Evolutionary conservation across 2,797 vertebrate genomes (phyloP).

Genomic region (Apogon talboti): DNA sequence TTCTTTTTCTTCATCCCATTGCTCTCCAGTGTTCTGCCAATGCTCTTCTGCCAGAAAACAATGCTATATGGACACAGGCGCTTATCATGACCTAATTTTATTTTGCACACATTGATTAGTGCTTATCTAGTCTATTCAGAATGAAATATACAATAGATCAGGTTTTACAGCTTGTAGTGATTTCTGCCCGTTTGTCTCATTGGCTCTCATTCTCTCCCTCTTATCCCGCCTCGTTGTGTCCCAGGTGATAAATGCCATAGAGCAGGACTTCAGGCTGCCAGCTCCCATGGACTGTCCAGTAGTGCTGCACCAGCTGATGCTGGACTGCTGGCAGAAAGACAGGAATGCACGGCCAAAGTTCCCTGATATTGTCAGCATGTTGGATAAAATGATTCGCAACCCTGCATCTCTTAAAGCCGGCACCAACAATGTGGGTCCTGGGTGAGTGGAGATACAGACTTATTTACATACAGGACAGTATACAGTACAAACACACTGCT

Average conservation of each 20-base stretch:
- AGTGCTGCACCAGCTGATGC: constrained; percentile 94
- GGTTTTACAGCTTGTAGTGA: not conserved
- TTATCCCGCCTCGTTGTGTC: not conserved
- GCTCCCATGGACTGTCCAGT: constrained; percentile 96
- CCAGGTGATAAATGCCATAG: constrained; percentile 95
- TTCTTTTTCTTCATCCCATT: too few species aligned
- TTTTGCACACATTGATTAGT: too few species aligned
- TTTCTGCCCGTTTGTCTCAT: not conserved
- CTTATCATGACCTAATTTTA: too few species aligned
- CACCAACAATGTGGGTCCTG: constrained; percentile 89
- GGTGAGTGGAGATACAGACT: constrained; percentile 82
- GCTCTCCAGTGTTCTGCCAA: too few species aligned
- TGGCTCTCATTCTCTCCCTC: not conserved
- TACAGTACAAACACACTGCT: constrained; percentile 21
- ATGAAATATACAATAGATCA: not conserved
- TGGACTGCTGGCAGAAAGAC: constrained; percentile 98
- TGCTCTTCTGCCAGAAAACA: too few species aligned
- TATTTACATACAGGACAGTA: constrained; percentile 8
- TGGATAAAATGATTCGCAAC: constrained; percentile 98
- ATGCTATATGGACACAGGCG: too few species aligned
- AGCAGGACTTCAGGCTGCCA: constrained; percentile 94
- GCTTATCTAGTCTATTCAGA: not conserved
- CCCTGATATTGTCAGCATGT: constrained; percentile 92
- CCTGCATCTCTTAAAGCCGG: constrained; percentile 95
- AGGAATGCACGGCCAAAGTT: constrained; percentile 94